Evolutionary conservation across 2,797 vertebrate species (phyloP).

Genomic region (Arrhamphus sclerolepis): DNA sequence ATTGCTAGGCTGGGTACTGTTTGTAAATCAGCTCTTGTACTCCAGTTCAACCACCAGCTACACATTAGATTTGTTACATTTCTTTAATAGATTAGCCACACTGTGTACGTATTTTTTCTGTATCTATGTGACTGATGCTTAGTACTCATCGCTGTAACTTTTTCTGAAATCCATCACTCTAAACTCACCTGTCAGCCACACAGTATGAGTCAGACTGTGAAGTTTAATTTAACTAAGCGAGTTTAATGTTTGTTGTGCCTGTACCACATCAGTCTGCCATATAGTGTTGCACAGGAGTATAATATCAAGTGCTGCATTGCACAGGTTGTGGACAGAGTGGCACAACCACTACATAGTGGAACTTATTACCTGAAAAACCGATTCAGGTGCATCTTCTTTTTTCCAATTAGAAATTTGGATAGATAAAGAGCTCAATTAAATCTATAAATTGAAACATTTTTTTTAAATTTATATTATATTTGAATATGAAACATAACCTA

Average conservation of each 20-base stretch:
- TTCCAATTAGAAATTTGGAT: constrained; percentile 29
- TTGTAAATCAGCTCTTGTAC: constrained; percentile 40
- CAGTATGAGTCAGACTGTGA: constrained; percentile 11
- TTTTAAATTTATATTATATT: constrained; percentile 10
- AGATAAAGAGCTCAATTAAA: constrained; percentile 16
- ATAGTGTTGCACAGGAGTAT: constrained; percentile 32
- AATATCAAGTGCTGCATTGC: constrained; percentile 29
- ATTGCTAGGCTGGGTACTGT: constrained; percentile 43
- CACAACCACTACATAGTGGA: constrained; percentile 20
- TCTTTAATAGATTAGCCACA: neutral
- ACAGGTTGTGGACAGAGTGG: constrained; percentile 23
- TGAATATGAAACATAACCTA: constrained; percentile 11
- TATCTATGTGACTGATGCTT: constrained; percentile 45
- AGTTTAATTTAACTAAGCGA: constrained; percentile 1
- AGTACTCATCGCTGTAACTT: constrained; percentile 41
- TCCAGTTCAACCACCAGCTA: constrained; percentile 39
- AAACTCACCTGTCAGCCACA: constrained; percentile 8
- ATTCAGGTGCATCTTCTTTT: constrained; percentile 2
- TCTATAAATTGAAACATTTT: constrained; percentile 13
- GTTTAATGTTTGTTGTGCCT: constrained; percentile 10
- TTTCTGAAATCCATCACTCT: constrained; percentile 21
- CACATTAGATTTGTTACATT: constrained; percentile 3
- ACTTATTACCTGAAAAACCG: constrained; percentile 26
- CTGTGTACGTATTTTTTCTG: constrained; percentile 17
- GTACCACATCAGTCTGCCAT: constrained; percentile 20